Evolutionary conservation across 2,888 invertebrate species (phyloP), one percentile per base, ranked within the genome.

Genomic region (Siphlonurus alternatus): DNA sequence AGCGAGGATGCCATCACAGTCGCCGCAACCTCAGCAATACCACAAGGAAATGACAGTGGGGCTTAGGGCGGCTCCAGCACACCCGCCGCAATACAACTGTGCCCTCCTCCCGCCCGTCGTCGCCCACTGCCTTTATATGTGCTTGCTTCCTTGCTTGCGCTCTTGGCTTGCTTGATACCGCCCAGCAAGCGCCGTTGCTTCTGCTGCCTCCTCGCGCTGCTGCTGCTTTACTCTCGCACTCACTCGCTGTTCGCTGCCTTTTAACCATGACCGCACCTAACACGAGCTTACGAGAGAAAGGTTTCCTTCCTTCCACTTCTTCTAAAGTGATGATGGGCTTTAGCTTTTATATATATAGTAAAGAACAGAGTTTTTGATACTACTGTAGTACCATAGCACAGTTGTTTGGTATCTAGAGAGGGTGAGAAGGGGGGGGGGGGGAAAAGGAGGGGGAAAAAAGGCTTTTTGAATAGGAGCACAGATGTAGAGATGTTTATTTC

Each of bases 401-500:
- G 5, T n/a, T n/a, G 5, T 38, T 38, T 38, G 38, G 38, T 38
- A 15, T 38, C 15, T 38, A 38, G 38, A 38, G 38, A 38, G 38
- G 38, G 38, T 10, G 38, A 38, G 5, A 38, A 15, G 15, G 38
- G 38, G 38, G 15, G 38, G 38, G 38, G 5, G 38, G 15, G 15
- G 38, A 15, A 15, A 10, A 15, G 15, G 15, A 38, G 15, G 38
- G 38, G 38, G 56, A n/a, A 56, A 56, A 56, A n/a, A n/a, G n/a
- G 5, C 56, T 20, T 56, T 56, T 56, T n/a, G 7, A 38, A 38
- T 38, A 38, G 38, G 15, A 38, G 56, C 22, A 56, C 56, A 56
- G 56, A 56, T 56, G 56, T 5, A n/a, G 20, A 22, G 56, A 20
- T 56, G 56, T 56, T 56, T 56, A 56, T 56, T 56, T 56, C 56